Percentiles rank a stretch among this genome's conserved stretches.
These are phyloP conservation scores for Hydra vulgaris DNA, from an alignment of 30 jellyfish, hydroid and myxozoan genomes.

Conservation along the genomic window DNA sequence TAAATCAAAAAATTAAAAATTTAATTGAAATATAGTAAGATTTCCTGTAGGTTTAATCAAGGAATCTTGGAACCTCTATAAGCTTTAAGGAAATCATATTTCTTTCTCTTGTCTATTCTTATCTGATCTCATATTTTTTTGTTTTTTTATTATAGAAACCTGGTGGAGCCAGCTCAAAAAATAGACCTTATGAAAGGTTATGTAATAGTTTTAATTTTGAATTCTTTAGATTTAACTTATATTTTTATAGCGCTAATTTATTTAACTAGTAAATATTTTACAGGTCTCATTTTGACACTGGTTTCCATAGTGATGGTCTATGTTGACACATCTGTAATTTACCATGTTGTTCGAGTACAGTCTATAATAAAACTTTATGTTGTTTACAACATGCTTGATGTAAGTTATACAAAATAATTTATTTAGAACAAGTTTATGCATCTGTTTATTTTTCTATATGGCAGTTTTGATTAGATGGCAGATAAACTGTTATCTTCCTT, in stretches of 20 bases:
- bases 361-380: conserved; percentile 90
- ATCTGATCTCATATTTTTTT: not conserved
- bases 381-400: conserved; percentile 94
- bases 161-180: conserved; percentile 85
- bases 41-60: no score
- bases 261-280: not conserved
- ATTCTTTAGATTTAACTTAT: not conserved
- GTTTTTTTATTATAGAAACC: not conserved
- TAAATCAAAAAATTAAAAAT: no score
- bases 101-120: no score
- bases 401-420: no score
- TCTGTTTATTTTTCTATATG: no score
- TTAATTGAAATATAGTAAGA: no score
- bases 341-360: conserved; percentile 89
- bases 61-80: no score
- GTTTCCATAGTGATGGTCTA: conserved; percentile 64
- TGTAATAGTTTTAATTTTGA: not conserved
- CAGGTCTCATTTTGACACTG: conserved; percentile 54
- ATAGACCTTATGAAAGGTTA: conserved; percentile 79
- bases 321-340: conserved; percentile 79
- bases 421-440: no score
- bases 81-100: no score
- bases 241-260: not conserved
- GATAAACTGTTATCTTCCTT: conserved; percentile 86
- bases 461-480: conserved; percentile 81